Evolutionary conservation across 2,797 vertebrate genomes (phyloP), one percentile per base, ranked within the genome.

Genomic region (Poeciliopsis gracilis): DNA sequence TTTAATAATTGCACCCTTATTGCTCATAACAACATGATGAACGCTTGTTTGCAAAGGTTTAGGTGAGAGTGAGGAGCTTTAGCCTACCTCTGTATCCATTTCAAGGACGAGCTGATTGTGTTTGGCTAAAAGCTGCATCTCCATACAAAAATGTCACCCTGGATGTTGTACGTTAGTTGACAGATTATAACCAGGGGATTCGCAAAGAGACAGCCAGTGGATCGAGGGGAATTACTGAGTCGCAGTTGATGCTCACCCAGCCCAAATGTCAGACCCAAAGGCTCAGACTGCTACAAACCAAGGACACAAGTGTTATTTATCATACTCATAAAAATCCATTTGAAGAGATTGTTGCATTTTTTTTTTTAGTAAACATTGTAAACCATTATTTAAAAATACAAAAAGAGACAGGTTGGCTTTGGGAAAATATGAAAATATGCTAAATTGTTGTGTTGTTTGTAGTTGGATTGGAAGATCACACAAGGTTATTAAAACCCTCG

Each of bases 111-210:
- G 82, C 78, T 90, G 84, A 92, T 90, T 91, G 89, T 91, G 78
- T 91, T 67, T 45, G 73, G 81, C 80, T 90, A 70, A 88, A 86
- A 86, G 89, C 87, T 77, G 79, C 80, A 41, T 88, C 87, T 87
- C 84, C 78, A 61, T 75, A 80, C 88, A 82, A 80, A 71, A 88
- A 69, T 79, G 75, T 88, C 88, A 77, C 77, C 72, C 83, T 38
- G 82, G 87, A 83, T 87, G 89, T 92, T 84, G 89, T 84, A 83
- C 25, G 66, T 28, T 49, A 83, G 88, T 81, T 94, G 93, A 94
- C 92, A 92, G 90, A 92, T 90, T 92, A 83, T 84, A 92, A 91
- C 92, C 89, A 71, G 82, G 79, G 90, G 89, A 87, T 88, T 90
- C 87, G 87, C 89, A 85, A 85, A 88, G 87, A 91, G 89, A 86